phyloP scores from a whole-genome alignment of 2,797 vertebrate genomes.

The Morus bassanus region DNA sequence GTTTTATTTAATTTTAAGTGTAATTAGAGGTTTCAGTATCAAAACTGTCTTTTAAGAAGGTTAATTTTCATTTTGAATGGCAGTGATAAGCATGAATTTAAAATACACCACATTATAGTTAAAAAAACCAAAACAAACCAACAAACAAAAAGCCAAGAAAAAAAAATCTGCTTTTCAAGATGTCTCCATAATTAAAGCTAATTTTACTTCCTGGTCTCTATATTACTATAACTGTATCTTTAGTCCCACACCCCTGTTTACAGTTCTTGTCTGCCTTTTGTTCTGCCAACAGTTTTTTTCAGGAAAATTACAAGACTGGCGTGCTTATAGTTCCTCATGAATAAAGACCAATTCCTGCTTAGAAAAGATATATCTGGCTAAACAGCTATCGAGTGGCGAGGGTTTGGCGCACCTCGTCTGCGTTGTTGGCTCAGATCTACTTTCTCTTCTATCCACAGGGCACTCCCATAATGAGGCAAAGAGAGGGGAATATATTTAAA shows the following conservation, averaged over 20 bases:
- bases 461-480: background rate
- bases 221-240: background rate
- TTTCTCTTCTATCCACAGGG: background rate
- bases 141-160: background rate
- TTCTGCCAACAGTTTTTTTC: background rate
- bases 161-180: background rate
- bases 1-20: background rate
- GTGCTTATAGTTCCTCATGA: background rate
- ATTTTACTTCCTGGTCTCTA: conserved; percentile 7
- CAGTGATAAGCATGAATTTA: background rate
- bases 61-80: background rate
- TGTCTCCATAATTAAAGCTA: background rate
- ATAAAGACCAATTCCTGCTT: background rate
- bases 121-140: background rate
- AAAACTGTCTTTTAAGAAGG: background rate
- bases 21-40: background rate
- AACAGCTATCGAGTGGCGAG: background rate
- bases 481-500: background rate
- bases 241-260: background rate
- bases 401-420: background rate
- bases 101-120: background rate
- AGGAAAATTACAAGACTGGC: conserved; percentile 29
- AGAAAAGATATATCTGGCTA: background rate
- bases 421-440: background rate
- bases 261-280: background rate